Percentiles rank a stretch among this genome's conserved stretches.
These are phyloP conservation scores for Protosalanx chinensis DNA, from an alignment of 2,797 vertebrate genomes.

Conservation along the genomic window DNA sequence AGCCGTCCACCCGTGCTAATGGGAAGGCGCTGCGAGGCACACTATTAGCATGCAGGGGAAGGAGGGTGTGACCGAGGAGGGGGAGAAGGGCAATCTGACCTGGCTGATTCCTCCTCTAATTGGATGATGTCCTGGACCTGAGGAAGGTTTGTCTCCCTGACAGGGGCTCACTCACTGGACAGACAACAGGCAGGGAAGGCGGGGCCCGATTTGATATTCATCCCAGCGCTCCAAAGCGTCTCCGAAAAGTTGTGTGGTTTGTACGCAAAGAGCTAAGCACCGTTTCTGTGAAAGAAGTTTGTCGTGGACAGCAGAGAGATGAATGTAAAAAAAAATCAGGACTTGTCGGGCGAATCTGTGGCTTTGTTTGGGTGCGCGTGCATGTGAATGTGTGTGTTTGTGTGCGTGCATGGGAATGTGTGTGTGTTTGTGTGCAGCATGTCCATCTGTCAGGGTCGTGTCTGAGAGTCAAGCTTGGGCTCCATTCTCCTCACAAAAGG, in stretches of 20 bases:
- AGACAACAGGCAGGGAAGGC: constrained; percentile 23
- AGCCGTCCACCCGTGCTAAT: constrained; percentile 45
- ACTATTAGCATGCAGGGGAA: constrained; percentile 68
- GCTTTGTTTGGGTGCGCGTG: background rate
- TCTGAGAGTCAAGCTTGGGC: background rate
- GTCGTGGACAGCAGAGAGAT: constrained; percentile 15
- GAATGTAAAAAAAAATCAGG: background rate
- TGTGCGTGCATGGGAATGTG: background rate
- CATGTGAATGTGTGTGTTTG: background rate
- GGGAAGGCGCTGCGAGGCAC: constrained; percentile 43
- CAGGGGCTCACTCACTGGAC: constrained; percentile 36
- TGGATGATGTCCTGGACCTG: constrained; percentile 63
- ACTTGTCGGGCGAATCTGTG: background rate
- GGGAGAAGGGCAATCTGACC: constrained; percentile 67
- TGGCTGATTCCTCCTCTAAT: constrained; percentile 64
- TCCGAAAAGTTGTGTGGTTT: constrained; percentile 9
- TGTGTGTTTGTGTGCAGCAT: background rate
- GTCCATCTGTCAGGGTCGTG: background rate
- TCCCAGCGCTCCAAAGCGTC: background rate
- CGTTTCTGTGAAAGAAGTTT: background rate
- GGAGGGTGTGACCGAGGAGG: constrained; percentile 52
- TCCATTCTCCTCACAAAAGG: background rate
- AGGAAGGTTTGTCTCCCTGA: constrained; percentile 48
- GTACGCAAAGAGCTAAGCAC: constrained; percentile 11
- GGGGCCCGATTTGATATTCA: background rate